Conservation (phyloP, 2,113 vertebrate species). For the Bostrychus sinensis region DNA sequence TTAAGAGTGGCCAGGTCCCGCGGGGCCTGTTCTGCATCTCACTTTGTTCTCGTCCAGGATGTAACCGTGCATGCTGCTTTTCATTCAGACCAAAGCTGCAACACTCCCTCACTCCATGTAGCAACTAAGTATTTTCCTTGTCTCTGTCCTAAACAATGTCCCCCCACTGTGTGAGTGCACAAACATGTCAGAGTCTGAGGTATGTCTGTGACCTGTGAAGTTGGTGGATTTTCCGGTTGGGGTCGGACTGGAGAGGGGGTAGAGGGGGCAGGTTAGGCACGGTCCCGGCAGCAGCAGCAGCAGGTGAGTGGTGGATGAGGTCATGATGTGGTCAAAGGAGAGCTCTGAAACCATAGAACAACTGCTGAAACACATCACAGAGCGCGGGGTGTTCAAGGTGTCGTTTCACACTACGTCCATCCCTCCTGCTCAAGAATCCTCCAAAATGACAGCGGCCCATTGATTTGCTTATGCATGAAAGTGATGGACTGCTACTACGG, state of each 20-base stretch:
- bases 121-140: slow-evolving; percentile 15
- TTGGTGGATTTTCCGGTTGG: slow-evolving; percentile 73
- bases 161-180: slow-evolving; percentile 26
- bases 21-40: slow-evolving; percentile 60
- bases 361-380: slow-evolving; percentile 79
- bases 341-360: slow-evolving; percentile 75
- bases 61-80: slow-evolving; percentile 70
- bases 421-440: slow-evolving; percentile 54
- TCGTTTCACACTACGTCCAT: slow-evolving; percentile 56
- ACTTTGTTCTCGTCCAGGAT: slow-evolving; percentile 74
- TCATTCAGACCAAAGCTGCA: slow-evolving; percentile 53
- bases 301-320: slow-evolving; percentile 81
- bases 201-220: slow-evolving; percentile 57
- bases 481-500: slow-evolving; percentile 51
- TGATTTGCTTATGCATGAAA: slow-evolving; percentile 68
- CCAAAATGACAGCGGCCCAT: slow-evolving; percentile 56
- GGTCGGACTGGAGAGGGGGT: neutral
- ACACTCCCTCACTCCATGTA: slow-evolving; percentile 19
- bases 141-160: slow-evolving; percentile 16
- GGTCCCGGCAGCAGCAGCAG: slow-evolving; percentile 81
- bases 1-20: slow-evolving; percentile 69
- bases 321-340: slow-evolving; percentile 79
- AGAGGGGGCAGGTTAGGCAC: slow-evolving; percentile 78
- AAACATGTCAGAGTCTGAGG: slow-evolving; percentile 48
- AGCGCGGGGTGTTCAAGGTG: slow-evolving; percentile 53